Evolutionary conservation across 2,888 invertebrate genomes (phyloP).

Genomic region (Dichetophora obliterata): DNA sequence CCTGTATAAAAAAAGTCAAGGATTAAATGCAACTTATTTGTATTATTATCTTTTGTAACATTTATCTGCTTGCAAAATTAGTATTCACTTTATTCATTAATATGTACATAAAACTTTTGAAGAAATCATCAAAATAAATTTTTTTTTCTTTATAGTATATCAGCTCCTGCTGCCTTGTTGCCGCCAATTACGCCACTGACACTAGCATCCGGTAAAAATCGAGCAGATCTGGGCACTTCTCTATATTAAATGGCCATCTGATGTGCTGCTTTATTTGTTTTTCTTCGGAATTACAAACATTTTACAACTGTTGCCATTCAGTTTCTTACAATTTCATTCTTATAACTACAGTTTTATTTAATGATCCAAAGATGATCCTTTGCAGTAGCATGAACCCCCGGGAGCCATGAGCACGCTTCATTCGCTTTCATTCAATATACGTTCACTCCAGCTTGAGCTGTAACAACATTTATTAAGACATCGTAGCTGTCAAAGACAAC

Average conservation of each 20-base stretch:
- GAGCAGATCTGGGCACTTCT: not conserved
- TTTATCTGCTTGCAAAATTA: no score
- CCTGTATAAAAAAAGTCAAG: no score
- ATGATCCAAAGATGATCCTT: conserved; percentile 17
- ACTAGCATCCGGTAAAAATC: not conserved
- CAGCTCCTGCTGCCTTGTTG: not conserved
- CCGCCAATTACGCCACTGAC: not conserved
- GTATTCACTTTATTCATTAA: no score
- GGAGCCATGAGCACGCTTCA: conserved; percentile 5
- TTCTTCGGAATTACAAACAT: not conserved
- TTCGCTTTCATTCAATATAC: not conserved
- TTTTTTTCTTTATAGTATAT: no score
- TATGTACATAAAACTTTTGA: no score
- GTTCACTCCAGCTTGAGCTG: not conserved
- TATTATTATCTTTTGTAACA: no score
- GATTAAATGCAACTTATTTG: no score
- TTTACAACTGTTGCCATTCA: not conserved
- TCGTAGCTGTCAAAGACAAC: not conserved
- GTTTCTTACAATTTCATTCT: not conserved
- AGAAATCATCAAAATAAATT: no score
- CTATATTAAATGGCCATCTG: not conserved
- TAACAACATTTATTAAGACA: conserved; percentile 9
- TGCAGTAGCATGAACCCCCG: not conserved
- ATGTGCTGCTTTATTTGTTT: conserved; percentile 13
- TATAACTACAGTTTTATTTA: not conserved